phyloP scores from a whole-genome alignment of 2,113 vertebrate genomes.

The Aplodontia rufa region DNA sequence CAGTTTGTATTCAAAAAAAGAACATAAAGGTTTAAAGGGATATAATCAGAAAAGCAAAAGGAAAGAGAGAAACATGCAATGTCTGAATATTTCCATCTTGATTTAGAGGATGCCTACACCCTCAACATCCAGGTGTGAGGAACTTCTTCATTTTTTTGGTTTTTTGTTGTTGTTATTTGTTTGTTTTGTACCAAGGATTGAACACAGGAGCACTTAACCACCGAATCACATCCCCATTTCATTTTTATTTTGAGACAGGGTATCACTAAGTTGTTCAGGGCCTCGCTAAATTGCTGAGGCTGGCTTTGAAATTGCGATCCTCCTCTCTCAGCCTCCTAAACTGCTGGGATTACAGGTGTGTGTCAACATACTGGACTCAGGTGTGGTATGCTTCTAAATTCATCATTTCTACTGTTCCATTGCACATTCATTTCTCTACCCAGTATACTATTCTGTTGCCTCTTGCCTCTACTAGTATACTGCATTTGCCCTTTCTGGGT shows the following conservation, averaged over 20 bases:
- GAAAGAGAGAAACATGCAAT: not conserved
- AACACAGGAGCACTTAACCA: too few relatives aligned
- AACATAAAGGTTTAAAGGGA: not conserved
- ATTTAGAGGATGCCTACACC: not conserved
- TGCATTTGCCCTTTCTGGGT: not conserved
- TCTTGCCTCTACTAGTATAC: rapidly evolving
- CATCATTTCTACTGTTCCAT: not conserved
- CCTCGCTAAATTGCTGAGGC: too few relatives aligned
- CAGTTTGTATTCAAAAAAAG: not conserved
- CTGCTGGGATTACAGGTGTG: too few relatives aligned
- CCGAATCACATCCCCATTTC: too few relatives aligned
- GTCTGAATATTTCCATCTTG: not conserved
- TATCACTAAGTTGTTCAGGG: too few relatives aligned
- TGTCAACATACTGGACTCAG: too few relatives aligned
- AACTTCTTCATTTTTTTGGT: too few relatives aligned
- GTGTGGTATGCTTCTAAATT: not conserved
- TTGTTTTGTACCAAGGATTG: too few relatives aligned
- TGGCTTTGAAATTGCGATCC: too few relatives aligned
- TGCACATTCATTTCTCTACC: not conserved
- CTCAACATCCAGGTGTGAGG: not conserved
- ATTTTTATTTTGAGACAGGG: too few relatives aligned
- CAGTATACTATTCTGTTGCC: rapidly evolving
- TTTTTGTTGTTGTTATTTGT: too few relatives aligned
- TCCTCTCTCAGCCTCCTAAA: too few relatives aligned
- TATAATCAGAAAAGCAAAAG: not conserved